Evolutionary conservation across 2,113 vertebrate species (phyloP).

Genomic region (Onychostoma macrolepis): DNA sequence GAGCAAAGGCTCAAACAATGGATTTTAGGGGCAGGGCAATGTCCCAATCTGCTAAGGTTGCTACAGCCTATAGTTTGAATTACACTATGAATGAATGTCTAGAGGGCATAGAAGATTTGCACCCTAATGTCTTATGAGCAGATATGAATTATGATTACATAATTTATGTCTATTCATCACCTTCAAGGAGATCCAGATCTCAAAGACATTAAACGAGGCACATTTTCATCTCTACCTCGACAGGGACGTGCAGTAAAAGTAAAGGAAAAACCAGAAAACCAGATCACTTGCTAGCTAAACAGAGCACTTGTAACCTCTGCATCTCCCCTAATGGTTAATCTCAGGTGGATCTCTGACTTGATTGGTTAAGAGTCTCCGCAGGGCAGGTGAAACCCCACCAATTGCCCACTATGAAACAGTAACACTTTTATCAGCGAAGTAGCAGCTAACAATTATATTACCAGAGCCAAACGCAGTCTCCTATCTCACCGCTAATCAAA

Average conservation of each 20-base stretch:
- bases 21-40: conserved; percentile 78
- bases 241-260: conserved; percentile 54
- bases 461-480: conserved; percentile 75
- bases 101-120: neutral
- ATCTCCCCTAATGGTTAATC: conserved; percentile 77
- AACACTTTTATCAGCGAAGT: conserved; percentile 81
- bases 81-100: conserved; percentile 19
- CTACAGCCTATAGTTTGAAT: conserved; percentile 45
- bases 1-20: conserved; percentile 77
- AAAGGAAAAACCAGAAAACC: conserved; percentile 70
- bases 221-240: conserved; percentile 7
- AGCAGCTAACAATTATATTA: conserved; percentile 83
- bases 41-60: conserved; percentile 67
- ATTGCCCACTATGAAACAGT: conserved; percentile 78
- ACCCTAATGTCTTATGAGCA: conserved; percentile 6
- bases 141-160: conserved; percentile 11
- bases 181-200: conserved; percentile 30
- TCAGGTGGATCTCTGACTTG: conserved; percentile 79
- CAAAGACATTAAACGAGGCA: conserved; percentile 3
- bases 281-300: conserved; percentile 73
- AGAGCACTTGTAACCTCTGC: conserved; percentile 71
- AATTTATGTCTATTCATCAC: conserved; percentile 35
- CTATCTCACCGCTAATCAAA: conserved; percentile 80
- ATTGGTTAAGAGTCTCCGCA: conserved; percentile 81
- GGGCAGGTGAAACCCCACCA: conserved; percentile 79